phyloP scores from a whole-genome alignment of 1,140 invertebrate genomes.

The Rhizoglyphus robini region DNA sequence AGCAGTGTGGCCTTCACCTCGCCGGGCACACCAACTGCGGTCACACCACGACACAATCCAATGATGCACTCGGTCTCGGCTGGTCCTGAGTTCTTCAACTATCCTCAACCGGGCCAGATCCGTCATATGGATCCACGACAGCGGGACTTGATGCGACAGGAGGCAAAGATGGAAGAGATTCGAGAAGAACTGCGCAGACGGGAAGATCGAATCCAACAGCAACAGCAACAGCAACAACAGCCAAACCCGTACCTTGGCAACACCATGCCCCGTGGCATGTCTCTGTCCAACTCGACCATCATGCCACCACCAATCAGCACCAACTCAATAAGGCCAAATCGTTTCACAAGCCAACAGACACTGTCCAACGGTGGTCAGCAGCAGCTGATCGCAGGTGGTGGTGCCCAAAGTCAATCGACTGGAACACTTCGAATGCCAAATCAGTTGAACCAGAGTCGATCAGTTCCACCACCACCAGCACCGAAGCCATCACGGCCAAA shows the following conservation, averaged over 20 bases:
- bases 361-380: conserved; percentile 31
- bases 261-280: neutral
- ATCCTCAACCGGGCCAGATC: neutral
- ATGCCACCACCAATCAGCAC: too few species aligned
- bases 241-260: neutral
- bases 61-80: neutral
- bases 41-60: neutral
- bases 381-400: conserved; percentile 24
- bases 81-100: neutral
- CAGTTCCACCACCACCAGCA: conserved; percentile 42
- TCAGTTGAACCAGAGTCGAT: too few species aligned
- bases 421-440: too few species aligned
- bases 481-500: conserved; percentile 25
- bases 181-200: conserved; percentile 59
- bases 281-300: neutral
- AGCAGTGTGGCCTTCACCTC: neutral
- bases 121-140: conserved; percentile 15
- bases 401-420: conserved; percentile 40
- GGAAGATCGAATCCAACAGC: conserved; percentile 40
- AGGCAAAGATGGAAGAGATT: conserved; percentile 66
- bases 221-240: neutral
- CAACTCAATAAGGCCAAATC: neutral
- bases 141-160: conserved; percentile 47
- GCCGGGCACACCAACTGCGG: neutral
- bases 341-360: conserved; percentile 12